These are phyloP conservation scores for Clangula hyemalis DNA, from an alignment of 2,797 vertebrate species.

Conservation along the genomic window DNA sequence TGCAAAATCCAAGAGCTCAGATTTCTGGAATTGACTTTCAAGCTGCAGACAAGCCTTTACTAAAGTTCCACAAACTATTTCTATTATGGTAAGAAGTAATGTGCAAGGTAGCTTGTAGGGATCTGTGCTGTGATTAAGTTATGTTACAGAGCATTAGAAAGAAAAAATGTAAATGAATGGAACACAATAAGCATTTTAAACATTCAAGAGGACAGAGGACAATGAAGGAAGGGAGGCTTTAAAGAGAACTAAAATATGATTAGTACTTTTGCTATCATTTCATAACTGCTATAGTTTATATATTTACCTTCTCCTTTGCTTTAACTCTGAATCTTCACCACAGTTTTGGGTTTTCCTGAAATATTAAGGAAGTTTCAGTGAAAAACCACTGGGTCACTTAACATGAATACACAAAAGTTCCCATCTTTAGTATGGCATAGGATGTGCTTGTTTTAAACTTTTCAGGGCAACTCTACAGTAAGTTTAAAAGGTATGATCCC, in stretches of 20 bases:
- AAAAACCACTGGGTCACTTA: not conserved
- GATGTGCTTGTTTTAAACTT: not conserved
- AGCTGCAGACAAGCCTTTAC: not conserved
- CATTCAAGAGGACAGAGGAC: not conserved
- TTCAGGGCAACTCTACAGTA: not conserved
- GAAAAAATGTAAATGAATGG: not conserved
- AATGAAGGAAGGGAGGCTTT: not conserved
- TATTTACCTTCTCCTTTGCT: conserved; percentile 84
- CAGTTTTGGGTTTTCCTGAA: conserved; percentile 82
- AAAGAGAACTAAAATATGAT: not conserved
- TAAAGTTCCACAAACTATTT: not conserved
- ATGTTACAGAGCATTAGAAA: not conserved
- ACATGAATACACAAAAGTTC: not conserved
- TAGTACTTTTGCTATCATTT: not conserved
- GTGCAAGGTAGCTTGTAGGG: not conserved
- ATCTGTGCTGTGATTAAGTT: not conserved
- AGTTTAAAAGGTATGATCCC: not conserved
- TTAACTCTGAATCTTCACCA: conserved; percentile 84
- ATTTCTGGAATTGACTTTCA: not conserved
- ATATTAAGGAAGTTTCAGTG: conserved; percentile 40
- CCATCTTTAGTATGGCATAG: not conserved
- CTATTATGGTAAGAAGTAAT: not conserved
- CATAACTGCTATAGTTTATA: not conserved
- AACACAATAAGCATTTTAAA: not conserved
- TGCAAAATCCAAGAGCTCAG: not conserved